Evolutionary conservation across 2,113 vertebrate species (phyloP), one percentile per base, ranked within the genome.

Genomic region (Solea senegalensis): DNA sequence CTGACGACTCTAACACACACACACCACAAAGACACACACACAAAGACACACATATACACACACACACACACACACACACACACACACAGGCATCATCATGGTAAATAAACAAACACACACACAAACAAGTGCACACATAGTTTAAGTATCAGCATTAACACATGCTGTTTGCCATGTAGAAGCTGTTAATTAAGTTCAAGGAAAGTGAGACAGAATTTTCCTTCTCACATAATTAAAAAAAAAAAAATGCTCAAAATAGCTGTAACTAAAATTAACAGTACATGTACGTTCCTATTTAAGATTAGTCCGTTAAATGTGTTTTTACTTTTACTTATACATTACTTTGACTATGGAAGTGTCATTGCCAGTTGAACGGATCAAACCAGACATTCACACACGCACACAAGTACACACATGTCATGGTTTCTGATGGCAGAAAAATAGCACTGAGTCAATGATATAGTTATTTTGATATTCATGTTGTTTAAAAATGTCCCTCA

Each of bases 1-100:
- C 65, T 98, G 95, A 8, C 97, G 94, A 74, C 98, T 99, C 98
- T 99, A 89, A 66, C 66, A 45, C 0, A 63, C 40, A 68, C 64
- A 62, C 21, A 60, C 65, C 64, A 26, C 60, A 62, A 69, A 34
- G 43, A 51, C 39, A 57, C 57, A 72, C 8, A 46, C 45, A 74
- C 7, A 70, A 21, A 56, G 46, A 63, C 62, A 5, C 27, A 16
- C 5, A 12, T 27, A n/a, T 46, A 74, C 7, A 70, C 34, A 56
- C 52, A 63, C 62, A 5, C 27, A 16, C 5, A 12, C 16, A n/a
- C n/a, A n/a, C n/a, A n/a, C n/a, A n/a, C 8, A 46, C 61, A 81
- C 57, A 43, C 12, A 59, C 5, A 61, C 28, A 66, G 55, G 49
- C 41, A 10, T 27, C 53, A 57, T 12, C 48, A 72, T 12, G 44